Evolutionary conservation across 1,140 invertebrate genomes (phyloP).

Genomic region (Drosophila dunni): DNA sequence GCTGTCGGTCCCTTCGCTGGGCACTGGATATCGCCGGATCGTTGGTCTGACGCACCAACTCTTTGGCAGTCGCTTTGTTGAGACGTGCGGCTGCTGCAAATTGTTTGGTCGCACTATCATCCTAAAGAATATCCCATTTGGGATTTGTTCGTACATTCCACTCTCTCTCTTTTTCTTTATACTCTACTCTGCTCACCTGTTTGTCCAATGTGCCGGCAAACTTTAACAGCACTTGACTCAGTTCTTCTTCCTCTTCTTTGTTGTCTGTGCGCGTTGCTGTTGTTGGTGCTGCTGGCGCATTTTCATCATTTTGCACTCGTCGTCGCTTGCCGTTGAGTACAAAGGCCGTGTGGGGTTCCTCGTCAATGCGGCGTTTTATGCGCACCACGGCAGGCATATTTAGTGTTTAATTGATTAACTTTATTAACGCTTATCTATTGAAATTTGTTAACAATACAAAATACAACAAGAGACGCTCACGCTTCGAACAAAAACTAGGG

Average conservation of each 20-base stretch:
- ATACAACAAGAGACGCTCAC: slow-evolving; percentile 15
- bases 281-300: slow-evolving; percentile 17
- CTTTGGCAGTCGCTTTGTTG: slow-evolving; percentile 71
- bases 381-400: slow-evolving; percentile 86
- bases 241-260: slow-evolving; percentile 73
- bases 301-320: slow-evolving; percentile 77
- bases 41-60: slow-evolving; percentile 58
- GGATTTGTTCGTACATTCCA: neutral
- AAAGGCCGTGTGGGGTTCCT: slow-evolving; percentile 86
- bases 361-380: slow-evolving; percentile 86
- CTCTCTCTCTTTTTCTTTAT: neutral
- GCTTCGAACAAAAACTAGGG: slow-evolving; percentile 11
- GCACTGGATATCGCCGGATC: slow-evolving; percentile 42
- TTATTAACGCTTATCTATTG: slow-evolving; percentile 7
- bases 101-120: slow-evolving; percentile 79
- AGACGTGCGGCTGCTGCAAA: slow-evolving; percentile 84
- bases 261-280: slow-evolving; percentile 20
- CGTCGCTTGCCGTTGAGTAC: slow-evolving; percentile 86
- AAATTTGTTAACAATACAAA: slow-evolving; percentile 16
- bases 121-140: slow-evolving; percentile 45
- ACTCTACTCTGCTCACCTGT: slow-evolving; percentile 56
- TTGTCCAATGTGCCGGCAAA: slow-evolving; percentile 86
- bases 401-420: slow-evolving; percentile 18
- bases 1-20: slow-evolving; percentile 46
- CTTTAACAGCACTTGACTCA: slow-evolving; percentile 85